Base-by-base conservation (phyloP, 1,140 invertebrate species). In the Procambarus clarkii region DNA sequence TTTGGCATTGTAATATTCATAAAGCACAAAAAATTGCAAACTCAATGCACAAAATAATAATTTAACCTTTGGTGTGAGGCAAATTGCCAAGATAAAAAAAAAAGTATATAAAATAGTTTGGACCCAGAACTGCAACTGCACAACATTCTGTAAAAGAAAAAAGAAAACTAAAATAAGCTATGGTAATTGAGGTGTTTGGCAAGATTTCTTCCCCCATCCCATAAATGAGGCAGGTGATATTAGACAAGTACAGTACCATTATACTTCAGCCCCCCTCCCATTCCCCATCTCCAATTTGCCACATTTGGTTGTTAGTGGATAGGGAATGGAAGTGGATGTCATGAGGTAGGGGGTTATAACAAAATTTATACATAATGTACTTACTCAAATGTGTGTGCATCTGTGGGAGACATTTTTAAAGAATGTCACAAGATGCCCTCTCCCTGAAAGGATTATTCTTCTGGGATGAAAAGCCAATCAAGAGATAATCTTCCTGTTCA, bases 391-490 rank as follows among this genome's bases (percentile, higher is more conserved):
- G 69, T 74, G 7, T 4, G 69, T 74, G 69, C 69, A 74, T 34
- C 5, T 74, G 69, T 34, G 69, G 24, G 69, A 34, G n/a, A 74
- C n/a, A 74, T 34, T 34, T 11, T n/a, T 74, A 74, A 74, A 81
- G 82, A 34, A 93, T 86, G 58, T 93, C 91, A 84, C 93, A 93
- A 21, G 93, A 93, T 48, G 92, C 90, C 95, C 99, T 99, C 95
- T 99, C 98, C 93, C 98, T 96, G 96, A 99, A 99, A 54, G 98
- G 98, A 95, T 99, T 99, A 11, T 98, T 98, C 94, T 98, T 98
- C 94, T 99, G 98, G 91, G 97, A 98, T 86, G 98, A 97, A 95
- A 99, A 99, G 4, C 98, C 98, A 93, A 98, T 97, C 87, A 99
- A 96, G n/a, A 99, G 96, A 94, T 97, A 98, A 95, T 99, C 98